Base-by-base conservation (phyloP, 2,888 invertebrate genomes). In the Gisinianus flammeolus region DNA sequence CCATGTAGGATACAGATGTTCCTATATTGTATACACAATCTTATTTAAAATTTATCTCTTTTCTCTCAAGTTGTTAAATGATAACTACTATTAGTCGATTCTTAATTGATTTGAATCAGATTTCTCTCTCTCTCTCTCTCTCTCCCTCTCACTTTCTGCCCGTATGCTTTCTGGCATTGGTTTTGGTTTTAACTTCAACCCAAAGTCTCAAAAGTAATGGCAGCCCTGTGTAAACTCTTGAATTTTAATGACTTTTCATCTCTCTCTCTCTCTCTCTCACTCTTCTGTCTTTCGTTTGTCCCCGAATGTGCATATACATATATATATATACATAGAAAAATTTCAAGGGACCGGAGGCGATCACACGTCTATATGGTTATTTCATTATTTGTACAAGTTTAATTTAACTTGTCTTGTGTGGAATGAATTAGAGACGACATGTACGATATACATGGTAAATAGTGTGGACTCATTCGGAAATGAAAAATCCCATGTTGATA, bases 21-120 rank as follows among this genome's bases (percentile, higher is more conserved):
- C 35, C 12, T 35, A 12, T 35, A 16, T 44, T 4, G 12, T 44
- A 4, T 44, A 44, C 44, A 44, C 8, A 44, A 26, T 26, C 26
- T 28, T 26, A n/a, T n/a, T n/a, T n/a, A 26, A 62, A 28, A 62
- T 62, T 62, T 62, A 62, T 62, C 24, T 62, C 62, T 26, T 62
- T 62, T 22, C 26, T 62, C 62, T 28, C 26, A 26, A 62, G 26
- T 62, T 19, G 62, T 26, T 62, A 62, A 62, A 62, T 62, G 26
- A 62, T 62, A 26, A 62, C 26, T 16, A 44, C 19, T 6, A 44
- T 44, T 44, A 44, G 12, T 44, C 19, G 44, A 44, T 44, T 12
- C 26, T 62, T 62, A 24, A 62, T 26, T 26, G 26, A 62, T 62
- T 62, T 62, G 24, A 26, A 26, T 62, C 28, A 12, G 28, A 62